Evolutionary conservation across 2,888 invertebrate genomes (phyloP), one percentile per base, ranked within the genome.

Genomic region (Leptothorax acervorum): DNA sequence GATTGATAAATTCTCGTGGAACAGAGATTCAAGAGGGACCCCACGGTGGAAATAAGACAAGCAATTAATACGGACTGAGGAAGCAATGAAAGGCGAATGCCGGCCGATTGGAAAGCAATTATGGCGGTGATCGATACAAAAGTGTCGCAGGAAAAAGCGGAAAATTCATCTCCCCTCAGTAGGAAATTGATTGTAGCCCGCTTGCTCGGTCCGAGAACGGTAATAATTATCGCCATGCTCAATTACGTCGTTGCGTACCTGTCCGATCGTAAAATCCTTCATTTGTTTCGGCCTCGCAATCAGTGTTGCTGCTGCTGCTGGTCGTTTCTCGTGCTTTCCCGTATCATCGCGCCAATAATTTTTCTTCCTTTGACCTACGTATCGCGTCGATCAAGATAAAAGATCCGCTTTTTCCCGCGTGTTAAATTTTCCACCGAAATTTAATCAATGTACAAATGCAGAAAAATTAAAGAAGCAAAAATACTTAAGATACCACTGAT

Each of bases 141-240:
- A 70, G n/a, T 79, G 76, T 63, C 68, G 53, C 35, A n/a, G 12
- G 55, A 82, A 85, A 76, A 83, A 68, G 79, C 39, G 35, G 88
- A 75, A 84, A 86, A 86, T 88, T 83, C 82, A 66, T 89, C 74
- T 82, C 68, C 81, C 28, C 71, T 74, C 60, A 68, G 48, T 55
- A 23, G 62, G 55, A 84, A 86, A 90, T 87, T 86, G 86, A 90
- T 90, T 85, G 87, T 86, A 83, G 48, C 53, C 82, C 78, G 71
- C 86, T 85, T 63, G 79, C 57, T 68, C 55, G 55, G 76, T 70
- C 65, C 51, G 82, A 74, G 87, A 79, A 74, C 84, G 84, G 86
- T 89, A 88, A 90, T 91, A 90, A 91, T 92, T 89, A 90, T 89
- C 88, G 84, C 87, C 76, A 85, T 85, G 87, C 90, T 91, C 92